Evolutionary conservation across 2,113 vertebrate species (phyloP).

Genomic region (Cyphomyrus plagiostoma): DNA sequence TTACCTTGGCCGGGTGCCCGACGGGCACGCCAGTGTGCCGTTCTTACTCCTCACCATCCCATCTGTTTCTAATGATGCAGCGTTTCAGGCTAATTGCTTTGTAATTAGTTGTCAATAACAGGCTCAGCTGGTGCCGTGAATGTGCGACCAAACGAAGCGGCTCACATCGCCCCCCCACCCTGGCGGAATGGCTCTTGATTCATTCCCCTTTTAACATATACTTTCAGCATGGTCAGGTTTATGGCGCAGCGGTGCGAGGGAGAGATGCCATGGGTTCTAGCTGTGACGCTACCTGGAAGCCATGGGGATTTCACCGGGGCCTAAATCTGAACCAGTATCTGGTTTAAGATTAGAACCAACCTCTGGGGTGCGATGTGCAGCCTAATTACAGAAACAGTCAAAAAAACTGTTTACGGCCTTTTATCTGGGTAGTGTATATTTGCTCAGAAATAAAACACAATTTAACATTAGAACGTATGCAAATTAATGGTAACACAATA

Average conservation of each 20-base stretch:
- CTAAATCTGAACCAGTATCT: not conserved
- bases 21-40: conserved; percentile 42
- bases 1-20: conserved; percentile 42
- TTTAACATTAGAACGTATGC: not conserved
- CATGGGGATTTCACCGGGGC: not conserved
- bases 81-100: conserved; percentile 54
- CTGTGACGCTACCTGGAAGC: not conserved
- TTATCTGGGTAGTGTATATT: not conserved
- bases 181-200: not conserved
- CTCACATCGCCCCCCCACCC: conserved; percentile 19
- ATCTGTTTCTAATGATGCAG: conserved; percentile 62
- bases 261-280: not conserved
- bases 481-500: not conserved
- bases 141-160: conserved; percentile 39
- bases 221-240: not conserved
- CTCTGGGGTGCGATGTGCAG: not conserved
- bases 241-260: not conserved
- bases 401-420: not conserved
- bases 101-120: conserved; percentile 67
- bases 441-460: not conserved
- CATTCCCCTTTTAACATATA: not conserved
- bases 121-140: conserved; percentile 54
- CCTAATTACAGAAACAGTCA: not conserved
- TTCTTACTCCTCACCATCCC: conserved; percentile 39
- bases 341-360: not conserved